These are phyloP conservation scores for Oncorhynchus mykiss DNA, from an alignment of 2,113 vertebrate genomes.

Conservation along the genomic window DNA sequence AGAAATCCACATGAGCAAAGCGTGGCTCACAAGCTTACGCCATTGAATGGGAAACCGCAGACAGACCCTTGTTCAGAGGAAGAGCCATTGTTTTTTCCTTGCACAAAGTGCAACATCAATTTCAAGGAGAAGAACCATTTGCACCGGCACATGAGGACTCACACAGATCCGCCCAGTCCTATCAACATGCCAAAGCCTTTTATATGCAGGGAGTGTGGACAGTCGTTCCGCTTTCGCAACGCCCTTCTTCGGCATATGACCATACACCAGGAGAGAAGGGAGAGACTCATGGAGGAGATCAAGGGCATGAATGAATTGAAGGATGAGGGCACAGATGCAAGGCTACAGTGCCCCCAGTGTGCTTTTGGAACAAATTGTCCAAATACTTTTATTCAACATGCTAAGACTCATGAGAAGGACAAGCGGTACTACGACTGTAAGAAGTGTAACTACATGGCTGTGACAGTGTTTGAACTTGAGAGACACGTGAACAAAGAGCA, in stretches of 20 bases:
- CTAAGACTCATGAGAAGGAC: slow-evolving; percentile 91
- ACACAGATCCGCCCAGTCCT: slow-evolving; percentile 79
- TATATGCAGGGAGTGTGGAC: slow-evolving; percentile 88
- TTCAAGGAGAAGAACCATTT: slow-evolving; percentile 91
- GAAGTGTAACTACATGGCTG: slow-evolving; percentile 89
- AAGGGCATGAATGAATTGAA: slow-evolving; percentile 82
- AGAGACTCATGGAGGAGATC: slow-evolving; percentile 83
- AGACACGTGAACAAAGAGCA: slow-evolving; percentile 85
- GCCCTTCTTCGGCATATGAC: slow-evolving; percentile 90
- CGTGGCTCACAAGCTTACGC: slow-evolving; percentile 80
- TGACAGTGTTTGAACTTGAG: slow-evolving; percentile 83
- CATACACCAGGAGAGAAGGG: slow-evolving; percentile 83
- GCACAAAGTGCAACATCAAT: slow-evolving; percentile 90
- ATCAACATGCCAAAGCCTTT: slow-evolving; percentile 81
- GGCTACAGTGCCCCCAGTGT: slow-evolving; percentile 91
- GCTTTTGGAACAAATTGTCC: slow-evolving; percentile 90
- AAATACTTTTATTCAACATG: slow-evolving; percentile 91
- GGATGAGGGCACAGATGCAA: slow-evolving; percentile 82
- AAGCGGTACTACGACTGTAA: slow-evolving; percentile 89
- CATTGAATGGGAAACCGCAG: slow-evolving; percentile 61
- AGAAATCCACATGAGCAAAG: slow-evolving; percentile 81
- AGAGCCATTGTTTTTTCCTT: slow-evolving; percentile 84
- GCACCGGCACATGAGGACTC: slow-evolving; percentile 91
- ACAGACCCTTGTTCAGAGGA: slow-evolving; percentile 81
- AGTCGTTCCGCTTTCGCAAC: slow-evolving; percentile 85